phyloP scores from a whole-genome alignment of 2,113 vertebrate genomes.

The Clupea harengus region DNA sequence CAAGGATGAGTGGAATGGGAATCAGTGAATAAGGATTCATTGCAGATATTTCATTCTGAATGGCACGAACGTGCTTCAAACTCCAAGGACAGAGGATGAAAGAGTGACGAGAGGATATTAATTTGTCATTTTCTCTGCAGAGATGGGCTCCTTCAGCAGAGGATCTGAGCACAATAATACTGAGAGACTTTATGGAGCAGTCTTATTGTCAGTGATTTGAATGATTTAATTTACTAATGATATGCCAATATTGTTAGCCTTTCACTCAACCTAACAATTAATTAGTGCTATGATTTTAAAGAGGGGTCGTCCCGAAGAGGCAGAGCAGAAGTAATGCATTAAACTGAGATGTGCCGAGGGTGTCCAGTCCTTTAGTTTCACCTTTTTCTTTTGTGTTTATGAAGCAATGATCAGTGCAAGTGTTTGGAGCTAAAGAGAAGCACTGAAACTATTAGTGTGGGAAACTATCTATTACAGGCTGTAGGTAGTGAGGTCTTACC shows the following conservation, averaged over 20 bases:
- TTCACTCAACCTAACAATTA: neutral
- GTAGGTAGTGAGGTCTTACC: neutral
- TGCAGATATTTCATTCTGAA: neutral
- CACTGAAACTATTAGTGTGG: neutral
- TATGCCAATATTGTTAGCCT: neutral
- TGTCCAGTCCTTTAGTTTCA: neutral
- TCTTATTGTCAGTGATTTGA: neutral
- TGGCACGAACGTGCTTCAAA: neutral
- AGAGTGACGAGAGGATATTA: neutral
- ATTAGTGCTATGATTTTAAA: neutral
- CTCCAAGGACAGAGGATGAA: neutral
- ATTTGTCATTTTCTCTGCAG: neutral
- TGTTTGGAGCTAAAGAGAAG: neutral
- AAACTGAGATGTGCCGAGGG: neutral
- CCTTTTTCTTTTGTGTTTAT: neutral
- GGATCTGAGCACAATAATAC: neutral
- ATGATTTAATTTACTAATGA: neutral
- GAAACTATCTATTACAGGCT: neutral
- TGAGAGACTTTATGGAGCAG: neutral
- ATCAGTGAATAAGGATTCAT: neutral
- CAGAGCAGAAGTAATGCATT: neutral
- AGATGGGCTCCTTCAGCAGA: neutral
- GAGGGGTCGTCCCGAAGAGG: neutral
- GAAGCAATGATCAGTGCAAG: neutral
- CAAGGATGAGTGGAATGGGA: neutral